Conservation (phyloP, 2,113 vertebrate species). For the Otolemur garnettii region DNA sequence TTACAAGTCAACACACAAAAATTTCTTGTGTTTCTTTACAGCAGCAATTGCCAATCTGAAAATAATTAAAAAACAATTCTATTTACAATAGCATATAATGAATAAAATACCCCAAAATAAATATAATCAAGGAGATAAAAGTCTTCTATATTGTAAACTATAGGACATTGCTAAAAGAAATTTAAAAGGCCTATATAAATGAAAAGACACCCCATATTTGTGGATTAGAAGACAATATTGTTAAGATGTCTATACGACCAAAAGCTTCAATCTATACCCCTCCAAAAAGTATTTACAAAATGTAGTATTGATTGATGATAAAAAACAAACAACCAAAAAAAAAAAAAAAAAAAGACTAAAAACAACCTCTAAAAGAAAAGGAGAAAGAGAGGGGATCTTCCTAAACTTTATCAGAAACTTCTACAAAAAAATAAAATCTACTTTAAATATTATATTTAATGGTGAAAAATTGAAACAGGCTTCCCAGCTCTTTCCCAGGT, state of each 20-base stretch:
- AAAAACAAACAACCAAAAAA: neutral
- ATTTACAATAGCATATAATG: neutral
- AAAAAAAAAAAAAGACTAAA: neutral
- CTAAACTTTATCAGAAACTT: neutral
- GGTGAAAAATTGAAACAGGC: neutral
- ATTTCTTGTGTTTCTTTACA: neutral
- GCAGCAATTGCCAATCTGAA: neutral
- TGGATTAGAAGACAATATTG: neutral
- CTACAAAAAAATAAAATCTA: neutral
- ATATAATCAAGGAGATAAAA: neutral
- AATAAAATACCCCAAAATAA: neutral
- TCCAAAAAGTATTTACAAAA: no score
- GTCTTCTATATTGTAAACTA: neutral
- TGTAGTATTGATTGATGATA: neutral
- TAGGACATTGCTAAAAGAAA: neutral
- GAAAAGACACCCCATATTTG: neutral
- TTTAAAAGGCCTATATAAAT: neutral
- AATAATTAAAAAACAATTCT: neutral
- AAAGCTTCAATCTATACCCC: no score
- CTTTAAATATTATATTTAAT: neutral
- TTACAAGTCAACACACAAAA: neutral
- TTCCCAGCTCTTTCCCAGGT: no score
- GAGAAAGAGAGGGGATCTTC: neutral
- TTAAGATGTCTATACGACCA: neutral
- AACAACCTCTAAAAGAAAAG: neutral